Conservation (phyloP, 2,888 invertebrate genomes). For the Campoletis raptor region DNA sequence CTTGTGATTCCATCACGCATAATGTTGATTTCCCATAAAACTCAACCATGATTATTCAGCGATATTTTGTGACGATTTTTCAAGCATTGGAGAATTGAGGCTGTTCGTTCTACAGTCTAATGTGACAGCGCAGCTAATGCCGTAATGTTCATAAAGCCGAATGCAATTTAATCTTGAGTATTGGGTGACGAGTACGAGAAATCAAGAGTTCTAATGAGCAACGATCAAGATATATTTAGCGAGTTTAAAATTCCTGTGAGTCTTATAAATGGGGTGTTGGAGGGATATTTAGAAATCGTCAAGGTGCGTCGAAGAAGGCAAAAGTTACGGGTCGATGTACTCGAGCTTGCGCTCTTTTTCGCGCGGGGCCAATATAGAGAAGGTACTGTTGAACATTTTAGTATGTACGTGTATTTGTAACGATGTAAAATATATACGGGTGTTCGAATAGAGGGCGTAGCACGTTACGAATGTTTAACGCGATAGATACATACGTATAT, state of each 20-base stretch:
- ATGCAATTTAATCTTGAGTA: conserved; percentile 1
- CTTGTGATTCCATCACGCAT: no score
- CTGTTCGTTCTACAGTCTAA: background rate
- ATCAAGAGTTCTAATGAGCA: background rate
- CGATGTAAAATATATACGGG: conserved; percentile 46
- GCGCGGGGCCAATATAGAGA: conserved; percentile 31
- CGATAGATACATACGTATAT: background rate
- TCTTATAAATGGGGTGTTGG: conserved; percentile 20
- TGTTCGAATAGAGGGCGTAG: conserved; percentile 58
- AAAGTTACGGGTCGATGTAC: conserved; percentile 55
- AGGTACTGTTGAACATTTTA: conserved; percentile 10
- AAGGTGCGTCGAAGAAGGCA: conserved; percentile 34
- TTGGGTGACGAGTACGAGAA: background rate
- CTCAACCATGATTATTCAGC: no score
- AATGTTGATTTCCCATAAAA: no score
- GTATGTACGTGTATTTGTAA: conserved; percentile 10
- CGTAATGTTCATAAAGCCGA: background rate
- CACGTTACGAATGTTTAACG: conserved; percentile 17
- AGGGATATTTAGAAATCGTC: conserved; percentile 25
- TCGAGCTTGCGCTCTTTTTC: conserved; percentile 50
- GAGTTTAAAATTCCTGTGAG: conserved; percentile 20
- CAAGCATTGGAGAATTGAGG: background rate
- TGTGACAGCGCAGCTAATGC: background rate
- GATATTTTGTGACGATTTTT: no score
- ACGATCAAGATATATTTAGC: background rate